Evolutionary conservation across 2,797 vertebrate genomes (phyloP).

Genomic region (Phrynocephalus forsythii): DNA sequence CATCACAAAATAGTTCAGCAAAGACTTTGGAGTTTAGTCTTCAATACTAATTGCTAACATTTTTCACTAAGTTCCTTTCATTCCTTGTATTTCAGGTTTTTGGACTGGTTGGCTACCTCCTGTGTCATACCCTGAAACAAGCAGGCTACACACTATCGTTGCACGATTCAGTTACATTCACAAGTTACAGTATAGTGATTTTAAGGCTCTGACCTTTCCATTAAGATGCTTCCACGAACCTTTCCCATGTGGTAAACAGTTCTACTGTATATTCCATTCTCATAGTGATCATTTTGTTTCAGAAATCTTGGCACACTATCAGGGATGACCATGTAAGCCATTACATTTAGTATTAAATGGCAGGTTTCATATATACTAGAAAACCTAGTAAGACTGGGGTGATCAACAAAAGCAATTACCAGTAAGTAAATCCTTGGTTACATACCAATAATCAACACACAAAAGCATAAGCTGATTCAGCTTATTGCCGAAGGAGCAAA

Average conservation of each 20-base stretch:
- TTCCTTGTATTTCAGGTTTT: constrained; percentile 27
- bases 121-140: neutral
- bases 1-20: constrained; percentile 16
- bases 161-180: neutral
- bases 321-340: too few species aligned
- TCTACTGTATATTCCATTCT: neutral
- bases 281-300: neutral
- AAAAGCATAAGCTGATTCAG: too few species aligned
- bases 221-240: neutral
- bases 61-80: neutral
- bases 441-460: neutral
- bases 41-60: neutral
- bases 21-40: constrained; percentile 10
- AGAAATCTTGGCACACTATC: neutral
- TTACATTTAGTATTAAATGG: neutral
- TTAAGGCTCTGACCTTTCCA: neutral
- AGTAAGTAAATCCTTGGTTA: neutral
- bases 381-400: neutral
- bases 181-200: neutral
- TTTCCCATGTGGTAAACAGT: neutral
- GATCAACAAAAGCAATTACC: neutral
- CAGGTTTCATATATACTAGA: neutral
- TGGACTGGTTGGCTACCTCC: neutral
- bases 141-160: neutral
- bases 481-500: neutral